phyloP scores from a whole-genome alignment of 2,888 invertebrate species.

The Copidosoma aretas region DNA sequence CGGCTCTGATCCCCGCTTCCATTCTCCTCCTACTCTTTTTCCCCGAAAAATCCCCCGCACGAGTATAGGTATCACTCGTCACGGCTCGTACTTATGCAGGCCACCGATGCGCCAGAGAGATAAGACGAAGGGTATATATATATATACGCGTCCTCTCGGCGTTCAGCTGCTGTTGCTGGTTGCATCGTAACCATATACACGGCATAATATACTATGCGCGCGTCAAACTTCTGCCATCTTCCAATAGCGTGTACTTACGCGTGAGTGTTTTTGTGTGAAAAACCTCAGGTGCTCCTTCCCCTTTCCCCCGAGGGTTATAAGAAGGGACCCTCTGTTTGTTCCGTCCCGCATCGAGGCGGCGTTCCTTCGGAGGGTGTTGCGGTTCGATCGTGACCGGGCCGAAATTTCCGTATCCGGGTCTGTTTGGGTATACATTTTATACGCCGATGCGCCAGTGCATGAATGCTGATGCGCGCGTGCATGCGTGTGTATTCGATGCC shows the following conservation, averaged over 20 bases:
- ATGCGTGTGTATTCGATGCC: no score
- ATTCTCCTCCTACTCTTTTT: not conserved
- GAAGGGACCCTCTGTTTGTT: no score
- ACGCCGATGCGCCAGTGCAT: no score
- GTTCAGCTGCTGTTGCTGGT: no score
- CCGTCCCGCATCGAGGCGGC: no score
- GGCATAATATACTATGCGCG: not conserved
- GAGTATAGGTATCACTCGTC: not conserved
- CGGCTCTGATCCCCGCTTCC: conserved; percentile 31
- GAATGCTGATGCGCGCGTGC: no score
- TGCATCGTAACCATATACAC: not conserved
- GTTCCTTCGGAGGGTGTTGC: no score
- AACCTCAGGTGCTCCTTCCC: not conserved
- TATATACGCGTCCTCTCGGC: not conserved
- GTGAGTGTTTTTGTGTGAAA: not conserved
- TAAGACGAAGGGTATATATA: conserved; percentile 26
- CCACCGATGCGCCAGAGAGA: conserved; percentile 42
- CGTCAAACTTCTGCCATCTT: conserved; percentile 7
- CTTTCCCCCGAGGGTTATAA: no score
- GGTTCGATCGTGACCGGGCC: no score
- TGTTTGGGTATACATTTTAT: no score
- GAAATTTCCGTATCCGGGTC: no score
- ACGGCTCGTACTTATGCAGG: conserved; percentile 40
- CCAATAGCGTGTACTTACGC: not conserved
- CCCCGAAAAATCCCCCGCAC: conserved; percentile 17